Conservation (phyloP, 2,888 invertebrate species). For the Drosophila flavopinicola region DNA sequence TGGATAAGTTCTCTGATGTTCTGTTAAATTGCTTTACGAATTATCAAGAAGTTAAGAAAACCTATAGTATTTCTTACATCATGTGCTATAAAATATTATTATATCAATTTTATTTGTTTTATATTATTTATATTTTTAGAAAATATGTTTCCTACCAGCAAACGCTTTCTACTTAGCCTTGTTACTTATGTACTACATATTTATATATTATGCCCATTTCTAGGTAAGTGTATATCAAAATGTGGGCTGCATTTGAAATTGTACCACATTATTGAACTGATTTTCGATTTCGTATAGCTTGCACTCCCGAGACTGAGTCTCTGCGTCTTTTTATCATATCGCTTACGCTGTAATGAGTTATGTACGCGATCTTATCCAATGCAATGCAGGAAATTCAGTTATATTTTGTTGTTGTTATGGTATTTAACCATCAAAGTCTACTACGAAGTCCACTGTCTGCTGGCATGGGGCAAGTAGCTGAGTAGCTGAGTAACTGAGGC, state of each 20-base stretch:
- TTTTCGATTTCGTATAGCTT: conserved; percentile 4
- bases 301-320: background rate
- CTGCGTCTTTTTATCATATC: conserved; percentile 55
- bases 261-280: background rate
- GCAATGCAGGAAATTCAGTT: conserved; percentile 54
- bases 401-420: conserved; percentile 27
- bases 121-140: no score
- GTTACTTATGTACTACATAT: no score
- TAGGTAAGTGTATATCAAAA: background rate
- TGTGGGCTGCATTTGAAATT: background rate
- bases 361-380: conserved; percentile 76
- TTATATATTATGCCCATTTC: background rate
- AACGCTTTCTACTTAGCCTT: no score
- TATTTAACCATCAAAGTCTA: conserved; percentile 17
- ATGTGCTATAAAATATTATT: no score
- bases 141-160: no score
- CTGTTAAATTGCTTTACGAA: no score
- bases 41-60: no score
- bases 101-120: no score
- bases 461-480: conserved; percentile 1
- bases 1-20: no score
- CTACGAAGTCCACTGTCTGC: conserved; percentile 9
- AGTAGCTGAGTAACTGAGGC: conserved; percentile 25
- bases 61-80: no score
- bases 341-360: conserved; percentile 71